A percentile compares a stretch with the other conserved stretches of the same genome.
phyloP scores from a whole-genome alignment of 1,140 invertebrate species.

The Odontomachus brunneus region DNA sequence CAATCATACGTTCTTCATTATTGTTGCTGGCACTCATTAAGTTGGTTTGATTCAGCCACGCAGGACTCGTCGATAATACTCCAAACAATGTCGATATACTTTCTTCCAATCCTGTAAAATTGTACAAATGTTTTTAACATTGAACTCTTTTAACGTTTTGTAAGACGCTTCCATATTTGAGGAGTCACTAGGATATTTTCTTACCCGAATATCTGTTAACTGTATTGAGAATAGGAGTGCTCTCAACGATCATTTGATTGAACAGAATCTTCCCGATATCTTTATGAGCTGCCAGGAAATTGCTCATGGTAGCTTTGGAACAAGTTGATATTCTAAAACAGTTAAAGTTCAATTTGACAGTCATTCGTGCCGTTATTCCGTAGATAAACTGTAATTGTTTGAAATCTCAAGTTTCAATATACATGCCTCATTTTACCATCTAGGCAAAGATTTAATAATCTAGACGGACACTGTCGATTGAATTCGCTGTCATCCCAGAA shows the following conservation, averaged over 20 bases:
- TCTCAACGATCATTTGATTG: constrained; percentile 84
- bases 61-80: constrained; percentile 78
- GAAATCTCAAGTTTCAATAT: background rate
- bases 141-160: constrained; percentile 14
- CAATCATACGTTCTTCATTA: constrained; percentile 70
- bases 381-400: background rate
- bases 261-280: constrained; percentile 85
- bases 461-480: constrained; percentile 84
- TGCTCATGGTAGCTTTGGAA: constrained; percentile 85
- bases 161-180: background rate
- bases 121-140: constrained; percentile 44
- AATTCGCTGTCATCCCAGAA: constrained; percentile 87
- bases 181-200: background rate
- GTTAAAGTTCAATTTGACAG: constrained; percentile 1
- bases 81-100: constrained; percentile 78
- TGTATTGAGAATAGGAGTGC: constrained; percentile 86
- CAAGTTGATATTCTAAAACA: constrained; percentile 85
- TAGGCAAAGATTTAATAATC: constrained; percentile 85
- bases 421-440: constrained; percentile 83
- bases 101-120: constrained; percentile 76
- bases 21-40: constrained; percentile 71
- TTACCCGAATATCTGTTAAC: constrained; percentile 87
- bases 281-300: constrained; percentile 87
- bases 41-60: constrained; percentile 72
- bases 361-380: background rate